Percentiles rank a stretch among this genome's conserved stretches.
Evolutionary conservation across 1,140 invertebrate species (phyloP).

Genomic region (Caenorhabditis brenneri): DNA sequence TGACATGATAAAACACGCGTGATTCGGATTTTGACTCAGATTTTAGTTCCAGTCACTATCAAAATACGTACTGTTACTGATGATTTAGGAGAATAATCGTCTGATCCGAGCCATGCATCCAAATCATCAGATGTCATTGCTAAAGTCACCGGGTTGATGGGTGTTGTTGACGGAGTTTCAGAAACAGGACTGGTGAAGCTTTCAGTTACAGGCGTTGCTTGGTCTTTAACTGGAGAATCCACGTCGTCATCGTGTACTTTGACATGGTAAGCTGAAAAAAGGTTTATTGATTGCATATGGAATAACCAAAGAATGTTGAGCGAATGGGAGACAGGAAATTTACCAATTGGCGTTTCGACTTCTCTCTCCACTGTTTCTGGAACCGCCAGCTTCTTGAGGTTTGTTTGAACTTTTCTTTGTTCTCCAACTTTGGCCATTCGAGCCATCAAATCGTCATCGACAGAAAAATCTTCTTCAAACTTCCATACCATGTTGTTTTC

Average conservation of each 20-base stretch:
- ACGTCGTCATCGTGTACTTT: background rate
- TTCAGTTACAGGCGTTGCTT: background rate
- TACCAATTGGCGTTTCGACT: background rate
- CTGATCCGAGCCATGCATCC: conserved; percentile 42
- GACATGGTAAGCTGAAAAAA: conserved; percentile 27
- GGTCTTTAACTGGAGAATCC: conserved; percentile 2
- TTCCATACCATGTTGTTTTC: conserved; percentile 46
- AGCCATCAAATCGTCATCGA: conserved; percentile 42
- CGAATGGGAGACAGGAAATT: too few relatives aligned
- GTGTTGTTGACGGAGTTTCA: background rate
- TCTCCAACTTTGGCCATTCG: conserved; percentile 36
- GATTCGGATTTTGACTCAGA: too few relatives aligned
- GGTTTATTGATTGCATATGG: background rate
- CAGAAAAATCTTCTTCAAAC: conserved; percentile 41
- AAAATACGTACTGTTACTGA: background rate
- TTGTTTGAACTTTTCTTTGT: conserved; percentile 1
- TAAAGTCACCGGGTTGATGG: background rate
- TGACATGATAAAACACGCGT: too few relatives aligned
- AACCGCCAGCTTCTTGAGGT: conserved; percentile 3
- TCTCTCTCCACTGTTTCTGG: background rate
- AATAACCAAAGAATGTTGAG: too few relatives aligned
- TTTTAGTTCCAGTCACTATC: too few relatives aligned
- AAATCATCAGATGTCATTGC: conserved; percentile 46
- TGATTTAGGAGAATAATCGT: conserved; percentile 11
- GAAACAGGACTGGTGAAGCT: too few relatives aligned